Conservation (phyloP, 2,113 vertebrate species). For the Thalassoma bifasciatum region DNA sequence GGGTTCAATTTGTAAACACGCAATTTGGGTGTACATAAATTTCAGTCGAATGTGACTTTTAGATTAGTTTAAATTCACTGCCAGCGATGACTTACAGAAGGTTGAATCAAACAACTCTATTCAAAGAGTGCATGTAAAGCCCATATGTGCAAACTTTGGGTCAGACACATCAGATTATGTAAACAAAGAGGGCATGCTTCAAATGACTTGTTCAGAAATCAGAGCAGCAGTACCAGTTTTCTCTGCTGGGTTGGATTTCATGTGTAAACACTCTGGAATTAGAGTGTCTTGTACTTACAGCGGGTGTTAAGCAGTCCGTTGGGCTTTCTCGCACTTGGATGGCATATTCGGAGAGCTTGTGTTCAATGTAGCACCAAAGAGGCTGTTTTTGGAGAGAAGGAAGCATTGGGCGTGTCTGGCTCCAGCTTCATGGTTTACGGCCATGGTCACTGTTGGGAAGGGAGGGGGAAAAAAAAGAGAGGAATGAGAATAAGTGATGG, state of each 20-base stretch:
- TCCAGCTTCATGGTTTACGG: slow-evolving; percentile 65
- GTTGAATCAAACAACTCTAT: background rate
- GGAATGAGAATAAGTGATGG: slow-evolving; percentile 35
- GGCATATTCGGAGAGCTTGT: slow-evolving; percentile 52
- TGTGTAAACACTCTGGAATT: slow-evolving; percentile 23
- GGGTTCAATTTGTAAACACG: slow-evolving; percentile 28
- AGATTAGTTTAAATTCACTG: slow-evolving; percentile 22
- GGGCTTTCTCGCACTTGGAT: slow-evolving; percentile 53
- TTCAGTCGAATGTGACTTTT: background rate
- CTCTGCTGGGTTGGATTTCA: slow-evolving; percentile 6
- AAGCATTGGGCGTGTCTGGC: slow-evolving; percentile 50
- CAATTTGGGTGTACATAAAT: slow-evolving; percentile 30
- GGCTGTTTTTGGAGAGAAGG: slow-evolving; percentile 47
- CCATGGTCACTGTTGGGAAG: slow-evolving; percentile 68
- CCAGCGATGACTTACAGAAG: background rate
- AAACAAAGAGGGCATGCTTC: background rate
- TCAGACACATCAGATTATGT: background rate
- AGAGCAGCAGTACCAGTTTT: slow-evolving; percentile 10
- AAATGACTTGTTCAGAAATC: slow-evolving; percentile 17
- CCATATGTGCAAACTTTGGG: background rate
- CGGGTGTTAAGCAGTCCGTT: slow-evolving; percentile 60
- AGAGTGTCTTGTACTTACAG: slow-evolving; percentile 64
- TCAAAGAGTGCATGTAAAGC: background rate
- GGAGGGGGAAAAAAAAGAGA: slow-evolving; percentile 8
- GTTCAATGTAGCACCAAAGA: slow-evolving; percentile 48